Percentiles rank a stretch among this genome's conserved stretches.
These are phyloP conservation scores for Lasiurus borealis DNA, from an alignment of 2,113 vertebrate species.

Conservation along the genomic window DNA sequence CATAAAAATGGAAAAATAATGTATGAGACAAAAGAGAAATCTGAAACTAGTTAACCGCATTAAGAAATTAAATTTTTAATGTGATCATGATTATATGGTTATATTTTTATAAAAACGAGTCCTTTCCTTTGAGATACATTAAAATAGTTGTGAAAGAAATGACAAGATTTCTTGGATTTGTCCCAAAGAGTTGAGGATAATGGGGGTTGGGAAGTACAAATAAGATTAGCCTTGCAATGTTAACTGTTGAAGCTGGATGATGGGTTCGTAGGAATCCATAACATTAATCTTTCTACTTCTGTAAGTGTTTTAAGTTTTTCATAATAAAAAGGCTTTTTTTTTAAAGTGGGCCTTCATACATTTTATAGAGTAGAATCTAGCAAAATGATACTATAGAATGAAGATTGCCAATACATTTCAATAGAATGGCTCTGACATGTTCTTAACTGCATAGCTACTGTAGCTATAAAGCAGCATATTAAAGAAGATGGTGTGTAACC, in stretches of 20 bases:
- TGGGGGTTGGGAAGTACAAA: background rate
- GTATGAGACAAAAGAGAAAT: background rate
- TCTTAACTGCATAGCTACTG: background rate
- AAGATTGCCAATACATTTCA: constrained; percentile 7
- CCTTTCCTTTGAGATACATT: background rate
- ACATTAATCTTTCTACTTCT: background rate
- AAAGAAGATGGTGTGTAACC: background rate
- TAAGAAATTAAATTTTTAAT: constrained; percentile 31
- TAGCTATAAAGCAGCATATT: background rate
- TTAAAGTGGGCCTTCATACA: background rate
- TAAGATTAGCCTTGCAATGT: background rate
- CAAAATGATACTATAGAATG: background rate
- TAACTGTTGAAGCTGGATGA: background rate
- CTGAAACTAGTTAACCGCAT: constrained; percentile 16
- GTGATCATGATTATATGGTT: background rate
- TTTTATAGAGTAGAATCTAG: background rate
- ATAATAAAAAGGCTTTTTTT: background rate
- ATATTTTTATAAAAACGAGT: background rate
- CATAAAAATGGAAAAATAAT: constrained; percentile 20
- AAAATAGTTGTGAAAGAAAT: constrained; percentile 41
- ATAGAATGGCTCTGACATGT: background rate
- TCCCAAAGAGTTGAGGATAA: background rate
- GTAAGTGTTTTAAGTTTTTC: background rate
- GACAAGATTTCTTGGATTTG: background rate
- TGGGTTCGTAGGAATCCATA: background rate